Conservation (phyloP, 2,797 vertebrate genomes). For the Melanotaenia maccullochi region DNA sequence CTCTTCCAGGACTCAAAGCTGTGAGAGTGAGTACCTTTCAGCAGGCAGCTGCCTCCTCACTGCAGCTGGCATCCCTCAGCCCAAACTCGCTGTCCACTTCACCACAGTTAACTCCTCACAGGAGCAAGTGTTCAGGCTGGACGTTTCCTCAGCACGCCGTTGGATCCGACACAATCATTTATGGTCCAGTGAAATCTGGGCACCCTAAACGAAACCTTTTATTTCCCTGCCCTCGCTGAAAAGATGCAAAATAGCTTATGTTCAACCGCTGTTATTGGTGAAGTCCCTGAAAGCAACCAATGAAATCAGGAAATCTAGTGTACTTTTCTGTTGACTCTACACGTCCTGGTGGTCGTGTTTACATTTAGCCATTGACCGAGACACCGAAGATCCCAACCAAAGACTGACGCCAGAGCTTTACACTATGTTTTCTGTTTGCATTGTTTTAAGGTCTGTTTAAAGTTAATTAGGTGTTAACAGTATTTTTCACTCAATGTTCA, state of each 20-base stretch:
- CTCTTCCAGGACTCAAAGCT: constrained; percentile 60
- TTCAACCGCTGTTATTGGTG: background rate
- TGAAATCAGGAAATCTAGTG: constrained; percentile 42
- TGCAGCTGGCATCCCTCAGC: constrained; percentile 77
- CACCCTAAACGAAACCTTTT: constrained; percentile 8
- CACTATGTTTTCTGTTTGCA: constrained; percentile 12
- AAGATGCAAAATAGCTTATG: background rate
- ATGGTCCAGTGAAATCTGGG: constrained; percentile 80
- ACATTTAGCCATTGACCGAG: constrained; percentile 4
- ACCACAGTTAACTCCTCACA: constrained; percentile 65
- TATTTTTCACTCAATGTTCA: constrained; percentile 25
- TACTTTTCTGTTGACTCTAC: constrained; percentile 23
- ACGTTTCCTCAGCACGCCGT: constrained; percentile 69
- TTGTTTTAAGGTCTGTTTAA: constrained; percentile 26
- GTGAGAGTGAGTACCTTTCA: constrained; percentile 76
- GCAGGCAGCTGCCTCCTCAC: constrained; percentile 79
- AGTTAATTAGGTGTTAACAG: constrained; percentile 33
- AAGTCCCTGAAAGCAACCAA: constrained; percentile 10
- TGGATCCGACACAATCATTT: constrained; percentile 79
- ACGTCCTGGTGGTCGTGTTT: constrained; percentile 7
- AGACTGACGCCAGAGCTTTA: constrained; percentile 18
- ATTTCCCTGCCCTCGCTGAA: background rate
- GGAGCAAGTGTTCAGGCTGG: constrained; percentile 80
- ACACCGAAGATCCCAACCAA: constrained; percentile 14
- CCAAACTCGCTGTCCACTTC: constrained; percentile 77